Base-by-base conservation (phyloP, 2,113 vertebrate species). In the Aepyceros melampus region DNA sequence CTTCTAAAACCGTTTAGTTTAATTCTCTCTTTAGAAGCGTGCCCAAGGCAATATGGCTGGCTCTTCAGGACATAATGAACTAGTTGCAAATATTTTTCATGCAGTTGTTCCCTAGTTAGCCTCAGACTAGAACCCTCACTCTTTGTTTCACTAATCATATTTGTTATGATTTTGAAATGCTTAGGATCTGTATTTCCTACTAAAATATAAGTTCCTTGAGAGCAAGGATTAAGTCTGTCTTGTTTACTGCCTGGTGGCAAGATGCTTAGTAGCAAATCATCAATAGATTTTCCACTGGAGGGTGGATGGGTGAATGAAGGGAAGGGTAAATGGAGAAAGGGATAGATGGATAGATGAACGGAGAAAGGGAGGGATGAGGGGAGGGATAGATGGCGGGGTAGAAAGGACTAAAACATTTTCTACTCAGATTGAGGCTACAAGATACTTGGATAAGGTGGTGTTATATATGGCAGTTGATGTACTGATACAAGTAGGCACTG, bases 1-100 rank as follows among this genome's bases (percentile, higher is more conserved):
- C 21, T 92, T 89, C 62, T 82, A 36, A 60, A 86, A 67, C 11
- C 9, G 13, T 64, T 21, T 56, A 47, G 25, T 86, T 91, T 16
- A 21, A 2, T 79, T 87, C 11, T 93, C 27, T 87, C 19, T 71
- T 40, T 71, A 40, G n/a, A 71, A 40, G 76, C 16, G 49, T 88
- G 4, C 47, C 33, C 21, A 60, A 64, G 36, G 62, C 62, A 85
- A 36, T 55, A 60, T 31, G 5, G 2, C 33, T 95, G 62, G 2
- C 21, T 95, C 95, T 56, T 93, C 14, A 55, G 12, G 23, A 47
- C 7, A 14, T 17, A 94, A 62, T 89, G 51, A 92, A 67, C 53
- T 36, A 83, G 14, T 71, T 82, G 60, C 49, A 84, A 86, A 91
- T 89, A 94, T 36, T 91, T 97, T 90, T 91, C 45, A 79, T 96